Evolutionary conservation across 2,113 vertebrate genomes (phyloP), one percentile per base, ranked within the genome.

Genomic region (Hippoglossus stenolepis): DNA sequence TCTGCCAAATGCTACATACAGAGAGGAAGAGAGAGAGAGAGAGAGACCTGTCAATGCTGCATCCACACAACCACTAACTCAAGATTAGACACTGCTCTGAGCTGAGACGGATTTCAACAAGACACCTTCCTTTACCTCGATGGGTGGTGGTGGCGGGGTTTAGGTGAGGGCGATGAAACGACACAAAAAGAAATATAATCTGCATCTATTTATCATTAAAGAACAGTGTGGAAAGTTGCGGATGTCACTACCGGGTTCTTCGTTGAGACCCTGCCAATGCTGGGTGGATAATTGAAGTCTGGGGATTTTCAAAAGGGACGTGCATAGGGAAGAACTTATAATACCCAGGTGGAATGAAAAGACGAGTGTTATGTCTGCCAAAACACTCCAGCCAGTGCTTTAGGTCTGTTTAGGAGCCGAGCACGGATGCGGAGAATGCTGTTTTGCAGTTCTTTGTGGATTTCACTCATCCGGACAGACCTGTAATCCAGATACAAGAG

Each of bases 181-280:
- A 85, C 85, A 85, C 72, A 87, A 80, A 86, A 84, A 82, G 72
- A 76, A 89, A 86, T 85, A 91, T 93, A 93, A 93, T 94, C 91
- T 94, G 90, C 90, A 92, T 91, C 88, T 91, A 89, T 94, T 94
- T 85, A 92, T 85, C 86, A 70, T 91, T 89, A 84, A 87, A 88
- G 87, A 90, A 77, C 68, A 83, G 79, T 70, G 67, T 23, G 68
- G 85, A 84, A 93, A 94, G 88, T 94, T 93, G 86, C 60, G 72
- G 87, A 86, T 91, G 92, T 92, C 89, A 87, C 82, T 64, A 78
- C 80, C 76, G 72, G 77, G 79, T 87, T 87, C 81, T 82, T 82
- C 83, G 86, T 70, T 88, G 87, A 89, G 85, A 79, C 83, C 81
- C 70, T 65, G 66, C 35, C 79, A 86, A 28, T 83, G 89, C 76